These are phyloP conservation scores for Chauna torquata DNA, from an alignment of 2,113 vertebrate genomes.

Conservation along the genomic window DNA sequence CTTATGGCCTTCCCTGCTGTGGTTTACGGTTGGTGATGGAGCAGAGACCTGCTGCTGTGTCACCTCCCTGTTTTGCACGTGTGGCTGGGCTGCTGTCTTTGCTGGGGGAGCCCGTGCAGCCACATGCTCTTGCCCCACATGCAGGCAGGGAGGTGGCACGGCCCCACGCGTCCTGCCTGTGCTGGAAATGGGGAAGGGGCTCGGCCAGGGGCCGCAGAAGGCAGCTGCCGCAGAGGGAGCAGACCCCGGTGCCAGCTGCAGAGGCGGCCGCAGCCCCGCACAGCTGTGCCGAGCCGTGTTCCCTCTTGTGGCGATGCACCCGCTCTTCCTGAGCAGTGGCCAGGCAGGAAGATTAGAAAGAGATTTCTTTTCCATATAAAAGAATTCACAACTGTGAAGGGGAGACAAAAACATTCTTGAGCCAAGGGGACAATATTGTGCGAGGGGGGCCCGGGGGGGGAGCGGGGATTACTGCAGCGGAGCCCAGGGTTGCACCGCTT, in stretches of 20 bases:
- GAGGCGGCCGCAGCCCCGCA: not conserved
- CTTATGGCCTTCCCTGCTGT: not conserved
- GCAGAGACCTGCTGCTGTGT: not conserved
- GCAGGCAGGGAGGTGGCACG: not conserved
- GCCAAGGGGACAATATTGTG: slow-evolving; percentile 40
- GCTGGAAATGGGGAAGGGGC: not conserved
- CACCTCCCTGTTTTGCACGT: not conserved
- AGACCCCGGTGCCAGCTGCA: not conserved
- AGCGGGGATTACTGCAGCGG: slow-evolving; percentile 36
- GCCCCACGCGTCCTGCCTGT: accelerated
- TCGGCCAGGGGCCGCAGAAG: not conserved
- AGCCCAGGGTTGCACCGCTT: not conserved
- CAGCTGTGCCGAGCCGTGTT: not conserved
- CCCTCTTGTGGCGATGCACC: not conserved
- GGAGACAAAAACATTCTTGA: slow-evolving; percentile 71
- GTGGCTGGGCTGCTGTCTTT: not conserved
- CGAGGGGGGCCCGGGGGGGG: not conserved
- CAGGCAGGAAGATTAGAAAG: not conserved
- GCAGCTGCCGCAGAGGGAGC: not conserved
- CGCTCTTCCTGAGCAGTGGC: not conserved
- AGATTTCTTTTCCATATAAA: slow-evolving; percentile 42
- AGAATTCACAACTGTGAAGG: slow-evolving; percentile 60
- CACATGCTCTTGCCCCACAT: accelerated
- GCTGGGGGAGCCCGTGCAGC: not conserved
- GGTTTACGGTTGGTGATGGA: not conserved